Evolutionary conservation across 2,113 vertebrate genomes (phyloP), one percentile per base, ranked within the genome.

Genomic region (Octodon degus): DNA sequence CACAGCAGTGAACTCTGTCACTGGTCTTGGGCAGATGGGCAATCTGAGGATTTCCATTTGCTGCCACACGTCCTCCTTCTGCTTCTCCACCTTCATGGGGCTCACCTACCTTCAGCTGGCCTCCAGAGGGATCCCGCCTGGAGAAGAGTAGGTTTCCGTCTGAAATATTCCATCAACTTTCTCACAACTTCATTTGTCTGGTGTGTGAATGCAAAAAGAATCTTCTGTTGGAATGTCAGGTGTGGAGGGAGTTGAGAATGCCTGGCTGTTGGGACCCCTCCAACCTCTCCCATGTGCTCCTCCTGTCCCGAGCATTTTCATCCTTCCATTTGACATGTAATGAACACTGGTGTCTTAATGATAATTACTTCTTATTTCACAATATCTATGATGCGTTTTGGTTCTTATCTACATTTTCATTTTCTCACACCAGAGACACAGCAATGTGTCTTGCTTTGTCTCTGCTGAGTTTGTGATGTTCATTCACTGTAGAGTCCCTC

Each of bases 281-380:
- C 40, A 0, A 6, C 16, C 32, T n/a, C 7, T n/a, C 43, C 37
- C 16, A 5, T 2, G 25, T 8, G 5, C 9, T 55, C 67, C 9
- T 22, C 80, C 6, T 91, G 72, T 50, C 93, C 96, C 60, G 43
- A 20, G 11, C 63, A 0, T 68, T 50, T 37, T 93, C 47, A 0
- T 90, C 93, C 72, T 95, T 80, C 22, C 87, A 47, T 84, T 95
- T 85, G 72, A 76, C 11, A 11, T 92, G 58, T 40, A 55, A 63
- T 20, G 86, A 94, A 96, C 76, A 96, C 0, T 25, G 93, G 67
- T 9, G 86, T 94, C 62, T 92, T 47, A 68, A 65, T 16, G 55
- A 72, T 97, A 96, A 93, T 70, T 17, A 13, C 67, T 70, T 70
- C 32, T 34, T n/a, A 7, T 70, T n/a, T 70, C 67, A 70, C 34